phyloP scores from a whole-genome alignment of 2,113 vertebrate genomes.

The Cariama cristata region DNA sequence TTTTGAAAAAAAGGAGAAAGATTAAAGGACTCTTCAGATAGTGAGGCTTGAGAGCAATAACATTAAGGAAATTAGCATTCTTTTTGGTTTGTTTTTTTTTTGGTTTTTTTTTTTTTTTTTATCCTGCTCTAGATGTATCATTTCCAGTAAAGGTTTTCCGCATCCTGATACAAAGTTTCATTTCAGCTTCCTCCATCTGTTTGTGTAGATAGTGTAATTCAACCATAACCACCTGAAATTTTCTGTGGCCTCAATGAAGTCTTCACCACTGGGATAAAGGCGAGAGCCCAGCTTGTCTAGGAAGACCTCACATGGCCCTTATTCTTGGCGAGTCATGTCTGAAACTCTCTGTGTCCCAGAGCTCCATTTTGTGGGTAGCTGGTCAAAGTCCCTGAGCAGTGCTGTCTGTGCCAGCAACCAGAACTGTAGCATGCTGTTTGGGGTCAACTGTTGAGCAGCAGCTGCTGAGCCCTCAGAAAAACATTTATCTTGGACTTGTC shows the following conservation, averaged over 20 bases:
- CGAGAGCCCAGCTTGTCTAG: background rate
- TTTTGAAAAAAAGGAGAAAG: background rate
- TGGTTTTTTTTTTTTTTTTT: no score
- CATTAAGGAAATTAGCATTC: background rate
- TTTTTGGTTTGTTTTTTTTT: no score
- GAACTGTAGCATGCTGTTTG: background rate
- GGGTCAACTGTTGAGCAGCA: conserved; percentile 15
- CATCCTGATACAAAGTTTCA: background rate
- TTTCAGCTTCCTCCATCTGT: background rate
- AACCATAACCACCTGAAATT: background rate
- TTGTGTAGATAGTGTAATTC: background rate
- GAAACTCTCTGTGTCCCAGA: background rate
- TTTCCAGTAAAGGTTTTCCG: background rate
- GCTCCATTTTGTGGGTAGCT: background rate
- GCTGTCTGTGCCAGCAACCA: background rate
- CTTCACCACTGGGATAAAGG: background rate
- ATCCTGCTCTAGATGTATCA: background rate
- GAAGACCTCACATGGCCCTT: background rate
- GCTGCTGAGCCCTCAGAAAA: conserved; percentile 8
- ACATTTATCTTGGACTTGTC: conserved; percentile 56
- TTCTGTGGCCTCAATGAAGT: background rate
- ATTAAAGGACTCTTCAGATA: background rate
- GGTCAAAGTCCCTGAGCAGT: background rate
- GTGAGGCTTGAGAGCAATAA: background rate
- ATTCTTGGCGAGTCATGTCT: background rate